Evolutionary conservation across 2,797 vertebrate genomes (phyloP), one percentile per base, ranked within the genome.

Genomic region (Fratercula arctica): DNA sequence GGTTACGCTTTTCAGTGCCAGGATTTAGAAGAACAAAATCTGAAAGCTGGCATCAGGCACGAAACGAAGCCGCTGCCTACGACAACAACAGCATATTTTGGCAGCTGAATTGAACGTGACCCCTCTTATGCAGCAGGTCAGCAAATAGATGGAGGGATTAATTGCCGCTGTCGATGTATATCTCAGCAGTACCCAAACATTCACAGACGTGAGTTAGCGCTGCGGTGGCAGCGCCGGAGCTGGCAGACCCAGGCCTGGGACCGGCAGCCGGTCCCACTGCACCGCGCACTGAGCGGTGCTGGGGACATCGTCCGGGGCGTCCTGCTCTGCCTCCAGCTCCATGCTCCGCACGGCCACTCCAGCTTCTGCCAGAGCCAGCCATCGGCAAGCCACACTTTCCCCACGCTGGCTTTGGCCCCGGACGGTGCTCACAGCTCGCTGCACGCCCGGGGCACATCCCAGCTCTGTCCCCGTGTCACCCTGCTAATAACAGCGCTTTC

Each of bases 61-160:
- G 64, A 37, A 89, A 80, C 13, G 74, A 61, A 87, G 87, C 54
- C 24, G 17, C 91, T 78, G 93, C 94, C 86, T 74, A 13, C 69
- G 67, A 72, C 87, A 87, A 67, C 37, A 77, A 48, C 11, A 7
- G 84, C 43, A 13, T 41, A 66, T 74, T 81, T 79, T 7, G 4
- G 63, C 4, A 85, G 89, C 87, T 85, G 93, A 76, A 89, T 70
- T 59, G 83, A 82, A 54, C 17, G 9, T 39, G 92, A 87, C 92
- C 89, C 92, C 57, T 72, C 51, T 75, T 51, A 73, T 39, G 87
- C 89, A 78, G 93, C 50, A 56, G 95, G 94, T 83, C 95, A 91
- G 85, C 89, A 96, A 85, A 96, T 66, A 91, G 93, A 95, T 54
- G 10, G 53, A 83, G 89, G 86, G 75, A 93, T 93, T 95, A 95